These are phyloP conservation scores for Thalpophila matura DNA, from an alignment of 2,888 invertebrate species.

Conservation along the genomic window DNA sequence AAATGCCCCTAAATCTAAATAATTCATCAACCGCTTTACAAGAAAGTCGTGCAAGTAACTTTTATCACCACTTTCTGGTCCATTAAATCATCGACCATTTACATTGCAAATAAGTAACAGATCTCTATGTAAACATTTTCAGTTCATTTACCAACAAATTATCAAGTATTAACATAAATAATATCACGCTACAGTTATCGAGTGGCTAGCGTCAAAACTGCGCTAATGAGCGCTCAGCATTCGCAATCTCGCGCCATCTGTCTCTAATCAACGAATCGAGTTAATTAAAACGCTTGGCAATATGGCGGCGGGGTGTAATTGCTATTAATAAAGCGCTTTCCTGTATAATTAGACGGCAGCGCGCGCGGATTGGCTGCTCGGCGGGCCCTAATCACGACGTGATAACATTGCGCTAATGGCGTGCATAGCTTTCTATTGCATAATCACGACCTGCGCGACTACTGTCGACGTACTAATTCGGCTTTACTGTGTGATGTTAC, in stretches of 20 bases:
- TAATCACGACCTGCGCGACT: conserved; percentile 69
- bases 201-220: conserved; percentile 72
- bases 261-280: conserved; percentile 89
- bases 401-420: conserved; percentile 88
- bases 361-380: conserved; percentile 86
- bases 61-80: conserved; percentile 31
- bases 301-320: conserved; percentile 89
- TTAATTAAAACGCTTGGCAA: conserved; percentile 90
- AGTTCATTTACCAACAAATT: conserved; percentile 53
- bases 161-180: conserved; percentile 56
- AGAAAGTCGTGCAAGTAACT: conserved; percentile 7
- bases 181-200: conserved; percentile 58
- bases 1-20: conserved; percentile 30
- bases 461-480: conserved; percentile 56
- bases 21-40: conserved; percentile 32
- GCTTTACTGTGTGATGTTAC: conserved; percentile 44
- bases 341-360: conserved; percentile 88
- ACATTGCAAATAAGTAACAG: conserved; percentile 40
- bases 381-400: conserved; percentile 87
- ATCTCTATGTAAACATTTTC: conserved; percentile 39
- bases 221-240: conserved; percentile 83
- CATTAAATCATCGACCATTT: conserved; percentile 39
- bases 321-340: conserved; percentile 90
- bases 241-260: conserved; percentile 88
- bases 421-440: conserved; percentile 78